Evolutionary conservation across 2,797 vertebrate genomes (phyloP), one percentile per base, ranked within the genome.

Genomic region (Eulemur rubriventer): DNA sequence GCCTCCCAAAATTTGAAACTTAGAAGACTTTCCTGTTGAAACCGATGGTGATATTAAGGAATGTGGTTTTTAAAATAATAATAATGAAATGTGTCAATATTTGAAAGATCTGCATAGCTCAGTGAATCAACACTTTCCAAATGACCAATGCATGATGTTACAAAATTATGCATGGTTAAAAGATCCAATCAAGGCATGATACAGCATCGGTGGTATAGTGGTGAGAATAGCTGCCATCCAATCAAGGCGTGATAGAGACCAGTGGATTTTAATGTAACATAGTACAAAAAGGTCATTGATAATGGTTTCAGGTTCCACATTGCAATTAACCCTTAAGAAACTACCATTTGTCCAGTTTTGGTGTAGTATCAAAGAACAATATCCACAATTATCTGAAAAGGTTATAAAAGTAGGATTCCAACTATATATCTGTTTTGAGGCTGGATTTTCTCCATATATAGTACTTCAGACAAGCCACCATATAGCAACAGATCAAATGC

Each of bases 71-170:
- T 86, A 6, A 50, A 4, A 65, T 92, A 76, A 80, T 12, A 3
- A 38, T 79, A 89, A 87, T 79, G 75, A 90, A 89, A 76, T 81
- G 30, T 85, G 28, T 90, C 67, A 83, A 75, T 28, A 92, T 90
- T 63, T 59, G 67, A 35, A 91, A 92, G 6, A 80, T 46, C 18
- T 94, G 59, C 78, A 59, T 72, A 93, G 72, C 57, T 85, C 75
- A 79, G 50, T 65, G 80, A 92, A 52, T 82, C 72, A 79, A 1
- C 89, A 82, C 86, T 96, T 94, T 80, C n/a, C 63, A 94, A 75
- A 80, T 85, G 63, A 79, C 52, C 7, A 35, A 72, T 76, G 41
- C n/a, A 81, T 35, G 33, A 41, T 78, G 79, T 83, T 94, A 86
- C 52, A 92, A 63, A 80, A 89, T 41, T 81, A 79, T 41, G 11